A percentile compares a stretch with the other conserved stretches of the same genome.
Conservation (phyloP, 1,140 invertebrate species). For the Drosophila santomea region DNA sequence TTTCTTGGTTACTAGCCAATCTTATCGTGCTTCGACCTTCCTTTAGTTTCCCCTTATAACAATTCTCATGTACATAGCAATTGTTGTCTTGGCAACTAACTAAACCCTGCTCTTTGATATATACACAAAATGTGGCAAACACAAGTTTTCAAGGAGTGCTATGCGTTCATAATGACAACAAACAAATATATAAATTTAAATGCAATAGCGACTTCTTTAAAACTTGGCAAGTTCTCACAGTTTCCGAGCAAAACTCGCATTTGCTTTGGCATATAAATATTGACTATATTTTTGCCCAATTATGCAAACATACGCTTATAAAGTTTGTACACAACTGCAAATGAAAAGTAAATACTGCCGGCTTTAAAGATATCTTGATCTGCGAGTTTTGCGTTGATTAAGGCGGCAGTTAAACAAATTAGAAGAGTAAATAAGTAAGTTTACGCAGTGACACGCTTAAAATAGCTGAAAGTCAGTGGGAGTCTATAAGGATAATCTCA, state of each 20-base stretch:
- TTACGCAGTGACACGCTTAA: neutral
- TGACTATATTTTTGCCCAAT: constrained; percentile 33
- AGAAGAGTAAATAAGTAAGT: constrained; percentile 17
- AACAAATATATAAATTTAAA: constrained; percentile 24
- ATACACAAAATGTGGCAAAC: constrained; percentile 25
- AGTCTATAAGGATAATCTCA: neutral
- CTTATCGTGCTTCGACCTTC: constrained; percentile 36
- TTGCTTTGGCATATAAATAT: constrained; percentile 29
- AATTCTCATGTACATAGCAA: constrained; percentile 15
- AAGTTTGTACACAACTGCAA: constrained; percentile 7
- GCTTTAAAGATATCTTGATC: constrained; percentile 10
- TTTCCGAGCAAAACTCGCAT: neutral
- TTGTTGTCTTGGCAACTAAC: constrained; percentile 32
- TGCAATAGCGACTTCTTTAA: constrained; percentile 18
- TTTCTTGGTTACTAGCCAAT: constrained; percentile 19
- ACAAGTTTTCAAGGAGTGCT: constrained; percentile 20
- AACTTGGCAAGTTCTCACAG: constrained; percentile 21
- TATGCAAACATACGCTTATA: constrained; percentile 22
- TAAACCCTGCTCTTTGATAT: constrained; percentile 8
- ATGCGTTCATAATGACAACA: constrained; percentile 8
- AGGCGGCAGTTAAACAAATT: constrained; percentile 24
- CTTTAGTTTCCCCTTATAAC: neutral
- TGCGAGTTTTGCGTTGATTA: constrained; percentile 14
- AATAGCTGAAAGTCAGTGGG: neutral
- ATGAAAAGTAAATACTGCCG: constrained; percentile 32